Evolutionary conservation across 2,888 invertebrate species (phyloP), one percentile per base, ranked within the genome.

Genomic region (Nemoura dubitans): DNA sequence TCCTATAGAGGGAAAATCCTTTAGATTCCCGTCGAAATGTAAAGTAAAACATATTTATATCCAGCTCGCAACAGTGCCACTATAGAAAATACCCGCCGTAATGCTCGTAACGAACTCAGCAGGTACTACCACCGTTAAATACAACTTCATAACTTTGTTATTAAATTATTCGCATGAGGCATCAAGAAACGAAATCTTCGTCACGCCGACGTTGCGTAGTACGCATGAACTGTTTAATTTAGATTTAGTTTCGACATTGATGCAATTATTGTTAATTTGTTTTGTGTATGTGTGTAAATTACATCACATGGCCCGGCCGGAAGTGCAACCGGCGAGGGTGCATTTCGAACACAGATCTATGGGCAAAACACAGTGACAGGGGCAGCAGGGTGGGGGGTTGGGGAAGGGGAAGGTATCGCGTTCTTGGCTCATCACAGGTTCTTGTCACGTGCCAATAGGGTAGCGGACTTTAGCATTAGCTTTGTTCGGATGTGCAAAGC

Each of bases 141-240:
- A 16, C 59, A 59, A 59, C 59, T 59, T 59, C 59, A 59, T 59
- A 59, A 59, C 59, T 59, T 7, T 59, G 21, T 59, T 16, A 59
- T 59, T 59, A 59, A 59, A 59, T 59, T 3, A 59, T 59, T 21
- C 21, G 59, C 59, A 59, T 59, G 59, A 59, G 6, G 59, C 21
- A 59, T 59, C 59, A 59, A 59, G 59, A 59, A 59, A 59, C 59
- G 59, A 59, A 59, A 59, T 59, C 59, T 59, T 78, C 78, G 29
- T 78, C 29, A 78, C 78, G 25, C 78, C 29, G 10, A 1, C 16
- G 16, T 78, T 78, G 78, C 29, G 78, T 78, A 14, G 26, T n/a
- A 84, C 84, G 84, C 84, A 84, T 84, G 84, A 84, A 84, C 84
- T 84, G 84, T 84, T 76, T 84, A 84, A 84, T 84, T 59, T 84